Conservation (phyloP, 2,113 vertebrate species). For the Urocynchramus pylzowi region DNA sequence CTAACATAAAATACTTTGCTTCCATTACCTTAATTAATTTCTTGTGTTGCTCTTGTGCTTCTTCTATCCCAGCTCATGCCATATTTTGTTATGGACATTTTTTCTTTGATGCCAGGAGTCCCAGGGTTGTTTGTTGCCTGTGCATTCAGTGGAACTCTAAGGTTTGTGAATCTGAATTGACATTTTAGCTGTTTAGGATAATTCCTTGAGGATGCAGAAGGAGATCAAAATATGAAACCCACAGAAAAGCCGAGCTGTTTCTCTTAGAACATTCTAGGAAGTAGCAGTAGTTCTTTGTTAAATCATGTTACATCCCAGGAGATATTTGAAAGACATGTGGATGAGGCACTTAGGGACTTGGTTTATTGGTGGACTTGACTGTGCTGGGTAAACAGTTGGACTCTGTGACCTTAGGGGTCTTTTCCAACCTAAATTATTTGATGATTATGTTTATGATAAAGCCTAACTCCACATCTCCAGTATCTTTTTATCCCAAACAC, state of each 20-base stretch:
- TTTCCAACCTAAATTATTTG: not conserved
- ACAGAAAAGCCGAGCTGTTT: not conserved
- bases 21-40: not conserved
- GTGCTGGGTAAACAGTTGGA: not conserved
- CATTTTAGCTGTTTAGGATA: rapidly evolving
- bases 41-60: not conserved
- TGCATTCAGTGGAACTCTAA: slow-evolving; percentile 87
- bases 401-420: not conserved
- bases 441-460: not conserved
- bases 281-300: not conserved
- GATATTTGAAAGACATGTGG: not conserved
- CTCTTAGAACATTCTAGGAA: not conserved
- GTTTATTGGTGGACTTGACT: not conserved
- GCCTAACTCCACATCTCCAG: not conserved
- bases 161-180: slow-evolving; percentile 64
- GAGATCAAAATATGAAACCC: not conserved
- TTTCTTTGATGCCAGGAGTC: slow-evolving; percentile 78
- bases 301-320: not conserved
- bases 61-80: slow-evolving; percentile 78
- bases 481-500: not conserved
- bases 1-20: not conserved
- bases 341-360: not conserved
- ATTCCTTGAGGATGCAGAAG: not conserved
- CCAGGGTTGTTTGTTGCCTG: slow-evolving; percentile 86
- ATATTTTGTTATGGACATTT: slow-evolving; percentile 86